phyloP scores from a whole-genome alignment of 2,113 vertebrate species.

The Prietella phreatophila region DNA sequence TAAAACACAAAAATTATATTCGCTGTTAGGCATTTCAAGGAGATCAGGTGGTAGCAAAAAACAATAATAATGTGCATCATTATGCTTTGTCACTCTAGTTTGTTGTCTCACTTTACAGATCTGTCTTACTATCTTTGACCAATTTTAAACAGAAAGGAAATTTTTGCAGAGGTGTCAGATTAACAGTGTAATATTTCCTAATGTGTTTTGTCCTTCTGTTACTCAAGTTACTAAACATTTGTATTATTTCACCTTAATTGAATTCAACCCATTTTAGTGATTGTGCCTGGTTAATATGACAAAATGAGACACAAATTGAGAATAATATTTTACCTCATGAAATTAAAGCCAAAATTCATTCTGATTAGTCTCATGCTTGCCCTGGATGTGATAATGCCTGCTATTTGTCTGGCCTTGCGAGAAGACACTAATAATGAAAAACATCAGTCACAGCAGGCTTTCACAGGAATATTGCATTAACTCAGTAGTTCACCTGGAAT shows the following conservation, averaged over 20 bases:
- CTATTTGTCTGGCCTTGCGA: conserved; percentile 60
- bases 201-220: conserved; percentile 51
- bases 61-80: background rate
- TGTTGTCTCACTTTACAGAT: background rate
- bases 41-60: background rate
- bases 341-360: conserved; percentile 70
- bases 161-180: conserved; percentile 42
- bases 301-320: conserved; percentile 68
- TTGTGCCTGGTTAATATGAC: conserved; percentile 65
- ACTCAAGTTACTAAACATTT: conserved; percentile 46
- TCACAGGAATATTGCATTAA: conserved; percentile 51
- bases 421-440: conserved; percentile 66
- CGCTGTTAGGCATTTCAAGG: background rate
- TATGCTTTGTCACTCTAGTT: background rate
- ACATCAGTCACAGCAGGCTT: conserved; percentile 63
- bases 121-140: background rate
- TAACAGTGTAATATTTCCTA: conserved; percentile 42
- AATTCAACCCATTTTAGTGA: conserved; percentile 59
- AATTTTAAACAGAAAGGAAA: background rate
- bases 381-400: conserved; percentile 65
- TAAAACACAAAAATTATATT: background rate
- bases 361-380: conserved; percentile 66
- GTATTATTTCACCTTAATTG: conserved; percentile 47
- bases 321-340: conserved; percentile 68
- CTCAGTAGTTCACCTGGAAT: conserved; percentile 38